Percentiles rank a stretch among this genome's conserved stretches.
Conservation (phyloP, 2,888 invertebrate genomes). For the Cloeon dipterum region DNA sequence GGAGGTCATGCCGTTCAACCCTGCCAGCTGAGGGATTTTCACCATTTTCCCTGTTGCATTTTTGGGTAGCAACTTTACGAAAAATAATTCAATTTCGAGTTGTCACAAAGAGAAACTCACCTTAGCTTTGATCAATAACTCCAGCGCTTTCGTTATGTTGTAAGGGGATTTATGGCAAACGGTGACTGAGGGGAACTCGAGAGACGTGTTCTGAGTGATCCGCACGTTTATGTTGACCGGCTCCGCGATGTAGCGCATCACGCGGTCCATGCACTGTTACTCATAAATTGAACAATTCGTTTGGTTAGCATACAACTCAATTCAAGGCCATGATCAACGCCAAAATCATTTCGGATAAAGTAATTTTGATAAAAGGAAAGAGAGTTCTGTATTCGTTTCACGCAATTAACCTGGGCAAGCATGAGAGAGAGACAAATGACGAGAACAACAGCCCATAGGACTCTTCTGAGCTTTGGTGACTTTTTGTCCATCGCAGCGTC, state of each 20-base stretch:
- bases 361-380: no score
- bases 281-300: no score
- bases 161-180: constrained; percentile 10
- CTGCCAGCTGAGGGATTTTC: not conserved
- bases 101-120: not conserved
- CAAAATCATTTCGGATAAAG: no score
- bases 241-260: constrained; percentile 6
- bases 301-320: no score
- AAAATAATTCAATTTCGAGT: no score
- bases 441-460: constrained; percentile 7
- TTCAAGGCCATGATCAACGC: no score
- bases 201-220: constrained; percentile 9
- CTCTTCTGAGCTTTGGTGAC: constrained; percentile 3
- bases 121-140: not conserved
- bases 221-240: constrained; percentile 10
- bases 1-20: not conserved
- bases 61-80: not conserved
- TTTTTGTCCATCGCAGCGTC: not conserved
- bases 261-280: constrained; percentile 2
- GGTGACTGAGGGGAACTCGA: constrained; percentile 9
- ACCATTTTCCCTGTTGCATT: not conserved
- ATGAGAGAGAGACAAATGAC: constrained; percentile 7
- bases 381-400: no score
- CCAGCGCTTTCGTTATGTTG: constrained; percentile 7
- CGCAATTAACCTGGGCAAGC: constrained; percentile 8